These are phyloP conservation scores for Helleia helle DNA, from an alignment of 2,888 invertebrate species.

Conservation along the genomic window DNA sequence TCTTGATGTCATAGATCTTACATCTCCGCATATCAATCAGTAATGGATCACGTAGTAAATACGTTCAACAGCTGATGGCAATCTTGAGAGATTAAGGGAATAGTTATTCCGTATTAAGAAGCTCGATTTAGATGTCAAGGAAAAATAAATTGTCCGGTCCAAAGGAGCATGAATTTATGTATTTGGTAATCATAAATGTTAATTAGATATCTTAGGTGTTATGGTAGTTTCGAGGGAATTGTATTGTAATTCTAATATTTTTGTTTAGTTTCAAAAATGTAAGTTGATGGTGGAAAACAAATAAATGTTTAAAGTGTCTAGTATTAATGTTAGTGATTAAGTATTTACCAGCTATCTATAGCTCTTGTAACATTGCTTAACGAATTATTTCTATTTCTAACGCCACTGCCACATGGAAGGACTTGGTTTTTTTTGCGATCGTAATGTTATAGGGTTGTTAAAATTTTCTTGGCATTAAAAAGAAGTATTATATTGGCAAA, in stretches of 20 bases:
- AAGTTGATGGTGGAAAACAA: neutral
- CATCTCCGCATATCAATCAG: too few relatives aligned
- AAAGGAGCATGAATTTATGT: constrained; percentile 5
- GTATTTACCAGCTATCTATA: neutral
- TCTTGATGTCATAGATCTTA: too few relatives aligned
- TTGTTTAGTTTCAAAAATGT: neutral
- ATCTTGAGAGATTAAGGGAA: neutral
- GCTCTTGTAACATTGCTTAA: neutral
- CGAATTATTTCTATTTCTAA: neutral
- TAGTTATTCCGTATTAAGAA: neutral
- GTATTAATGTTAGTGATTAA: neutral
- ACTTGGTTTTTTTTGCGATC: neutral
- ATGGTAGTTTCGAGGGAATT: constrained; percentile 4
- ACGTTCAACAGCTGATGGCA: neutral
- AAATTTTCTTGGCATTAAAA: neutral
- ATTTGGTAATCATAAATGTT: neutral
- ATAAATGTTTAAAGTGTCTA: neutral
- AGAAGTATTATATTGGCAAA: too few relatives aligned
- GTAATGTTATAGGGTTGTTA: neutral
- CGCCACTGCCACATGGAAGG: neutral
- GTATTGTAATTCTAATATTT: constrained; percentile 1
- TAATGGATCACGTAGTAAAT: neutral
- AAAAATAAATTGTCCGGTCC: constrained; percentile 3
- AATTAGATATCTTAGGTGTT: neutral
- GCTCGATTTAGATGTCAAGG: neutral